Percentiles rank a stretch among this genome's conserved stretches.
phyloP scores from a whole-genome alignment of 23 tunicate genomes.

The Corella eumyota region DNA sequence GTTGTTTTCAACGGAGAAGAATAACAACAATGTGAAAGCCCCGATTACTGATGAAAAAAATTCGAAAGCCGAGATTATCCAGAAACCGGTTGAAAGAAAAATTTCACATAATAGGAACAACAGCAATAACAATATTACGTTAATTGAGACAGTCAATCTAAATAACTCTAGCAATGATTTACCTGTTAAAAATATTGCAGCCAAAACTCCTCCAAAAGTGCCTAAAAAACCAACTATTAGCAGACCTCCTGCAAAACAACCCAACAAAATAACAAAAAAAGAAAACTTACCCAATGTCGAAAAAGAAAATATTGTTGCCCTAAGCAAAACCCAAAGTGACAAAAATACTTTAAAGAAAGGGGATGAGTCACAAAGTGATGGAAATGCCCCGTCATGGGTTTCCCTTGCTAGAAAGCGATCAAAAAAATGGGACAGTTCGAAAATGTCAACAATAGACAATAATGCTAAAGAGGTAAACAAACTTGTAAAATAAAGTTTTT shows the following conservation, averaged over 20 bases:
- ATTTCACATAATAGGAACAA: constrained; percentile 1
- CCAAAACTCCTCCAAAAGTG: not conserved
- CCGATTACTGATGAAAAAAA: no score
- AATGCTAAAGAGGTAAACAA: no score
- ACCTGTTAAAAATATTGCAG: not conserved
- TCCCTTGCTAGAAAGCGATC: constrained; percentile 34
- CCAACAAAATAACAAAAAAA: no score
- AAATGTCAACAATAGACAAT: no score
- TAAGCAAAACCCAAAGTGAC: not conserved
- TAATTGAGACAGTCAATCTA: not conserved
- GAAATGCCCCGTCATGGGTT: constrained; percentile 21
- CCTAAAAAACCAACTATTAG: constrained; percentile 2
- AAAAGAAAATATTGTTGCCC: not conserved
- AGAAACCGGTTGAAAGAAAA: constrained; percentile 8
- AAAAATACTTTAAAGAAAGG: not conserved
- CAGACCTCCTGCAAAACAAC: no score
- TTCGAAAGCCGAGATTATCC: no score
- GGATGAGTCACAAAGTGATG: not conserved
- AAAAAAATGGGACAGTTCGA: constrained; percentile 26
- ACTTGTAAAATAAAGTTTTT: no score
- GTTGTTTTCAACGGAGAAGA: no score
- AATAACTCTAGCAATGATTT: not conserved
- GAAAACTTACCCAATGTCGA: not conserved
- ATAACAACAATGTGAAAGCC: no score
- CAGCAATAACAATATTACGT: not conserved